Evolutionary conservation across 1,140 invertebrate genomes (phyloP).

Genomic region (Pantala flavescens): DNA sequence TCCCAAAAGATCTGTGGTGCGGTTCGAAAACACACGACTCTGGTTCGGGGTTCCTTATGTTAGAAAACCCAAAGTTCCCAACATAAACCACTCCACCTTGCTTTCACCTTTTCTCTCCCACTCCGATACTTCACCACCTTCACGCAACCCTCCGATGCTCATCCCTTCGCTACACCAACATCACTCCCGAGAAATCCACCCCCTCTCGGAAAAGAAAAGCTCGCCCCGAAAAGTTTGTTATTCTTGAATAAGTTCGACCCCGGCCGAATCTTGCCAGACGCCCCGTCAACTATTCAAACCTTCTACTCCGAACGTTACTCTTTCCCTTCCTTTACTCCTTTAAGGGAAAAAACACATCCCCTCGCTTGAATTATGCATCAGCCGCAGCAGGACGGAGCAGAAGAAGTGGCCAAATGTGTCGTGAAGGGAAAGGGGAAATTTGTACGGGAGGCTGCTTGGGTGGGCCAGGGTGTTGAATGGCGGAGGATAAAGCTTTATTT

Average conservation of each 20-base stretch:
- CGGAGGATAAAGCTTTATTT: too few species aligned
- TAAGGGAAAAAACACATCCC: background rate
- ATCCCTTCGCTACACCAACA: background rate
- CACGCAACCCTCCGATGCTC: background rate
- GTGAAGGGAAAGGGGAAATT: background rate
- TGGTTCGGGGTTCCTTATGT: too few species aligned
- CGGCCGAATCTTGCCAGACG: background rate
- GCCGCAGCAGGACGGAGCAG: background rate
- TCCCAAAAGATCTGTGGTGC: too few species aligned
- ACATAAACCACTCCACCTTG: too few species aligned
- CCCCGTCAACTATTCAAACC: background rate
- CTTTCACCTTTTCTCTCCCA: too few species aligned
- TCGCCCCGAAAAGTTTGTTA: conserved; percentile 8
- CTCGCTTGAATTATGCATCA: background rate
- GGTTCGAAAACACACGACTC: too few species aligned
- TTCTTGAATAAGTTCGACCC: background rate
- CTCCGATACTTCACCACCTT: too few species aligned
- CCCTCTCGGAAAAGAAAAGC: background rate
- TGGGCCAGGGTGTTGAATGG: background rate
- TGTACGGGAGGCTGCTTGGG: background rate
- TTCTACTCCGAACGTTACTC: background rate
- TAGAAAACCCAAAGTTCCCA: too few species aligned
- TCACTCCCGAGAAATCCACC: background rate
- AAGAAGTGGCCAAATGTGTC: background rate
- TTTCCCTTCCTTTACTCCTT: background rate